A percentile compares a stretch with the other conserved stretches of the same genome.
These are phyloP conservation scores for Mythimna ferrago DNA, from an alignment of 2,888 invertebrate genomes.

Conservation along the genomic window DNA sequence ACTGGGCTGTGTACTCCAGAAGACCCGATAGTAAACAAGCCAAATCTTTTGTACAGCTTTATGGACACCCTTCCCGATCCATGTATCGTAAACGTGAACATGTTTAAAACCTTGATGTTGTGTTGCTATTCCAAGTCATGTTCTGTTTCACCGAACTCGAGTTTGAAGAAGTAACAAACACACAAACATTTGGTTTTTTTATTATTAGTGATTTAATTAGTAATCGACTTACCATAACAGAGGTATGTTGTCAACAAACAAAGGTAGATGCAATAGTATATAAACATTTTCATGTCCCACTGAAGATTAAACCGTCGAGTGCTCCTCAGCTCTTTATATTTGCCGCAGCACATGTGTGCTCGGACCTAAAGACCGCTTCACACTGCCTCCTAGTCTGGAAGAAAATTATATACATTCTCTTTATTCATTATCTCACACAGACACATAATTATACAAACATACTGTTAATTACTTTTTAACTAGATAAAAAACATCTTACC, in stretches of 20 bases:
- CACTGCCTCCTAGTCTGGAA: background rate
- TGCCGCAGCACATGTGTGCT: background rate
- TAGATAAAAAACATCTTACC: no score
- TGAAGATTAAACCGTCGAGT: background rate
- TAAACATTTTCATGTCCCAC: slow-evolving; percentile 23
- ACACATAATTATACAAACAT: background rate
- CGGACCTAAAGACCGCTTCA: slow-evolving; percentile 20
- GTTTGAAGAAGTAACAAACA: background rate
- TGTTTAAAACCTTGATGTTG: no score
- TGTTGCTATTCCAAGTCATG: background rate
- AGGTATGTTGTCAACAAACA: slow-evolving; percentile 23
- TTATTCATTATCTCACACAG: background rate
- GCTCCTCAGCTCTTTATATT: slow-evolving; percentile 20
- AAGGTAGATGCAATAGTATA: slow-evolving; percentile 2
- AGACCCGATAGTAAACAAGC: no score
- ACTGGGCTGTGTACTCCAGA: no score
- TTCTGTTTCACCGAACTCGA: background rate
- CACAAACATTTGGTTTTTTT: no score
- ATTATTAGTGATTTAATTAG: no score
- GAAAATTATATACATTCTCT: background rate
- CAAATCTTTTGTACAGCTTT: no score
- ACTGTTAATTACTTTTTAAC: background rate
- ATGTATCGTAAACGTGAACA: no score
- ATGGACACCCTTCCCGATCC: no score
- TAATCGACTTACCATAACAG: slow-evolving; percentile 37